Percentiles rank a stretch among this genome's conserved stretches.
These are phyloP conservation scores for Varanus salvator DNA, from an alignment of 2,113 vertebrate species.

Conservation along the genomic window DNA sequence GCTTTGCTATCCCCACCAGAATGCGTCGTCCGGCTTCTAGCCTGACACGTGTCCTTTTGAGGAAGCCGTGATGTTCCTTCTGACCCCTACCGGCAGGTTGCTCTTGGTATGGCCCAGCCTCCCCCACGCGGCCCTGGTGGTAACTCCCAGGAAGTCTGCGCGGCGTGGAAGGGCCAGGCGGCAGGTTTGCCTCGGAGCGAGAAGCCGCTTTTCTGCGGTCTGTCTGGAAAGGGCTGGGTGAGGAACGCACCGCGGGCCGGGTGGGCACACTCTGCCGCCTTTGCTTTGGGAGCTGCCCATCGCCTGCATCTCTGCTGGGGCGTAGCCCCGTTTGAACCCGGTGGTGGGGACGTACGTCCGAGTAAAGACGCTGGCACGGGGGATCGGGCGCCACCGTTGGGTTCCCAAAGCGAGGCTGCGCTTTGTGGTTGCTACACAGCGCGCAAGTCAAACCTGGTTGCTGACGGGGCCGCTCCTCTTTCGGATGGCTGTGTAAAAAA, in stretches of 20 bases:
- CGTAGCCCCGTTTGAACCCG: neutral
- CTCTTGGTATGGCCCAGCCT: slow-evolving; percentile 4
- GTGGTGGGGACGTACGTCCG: neutral
- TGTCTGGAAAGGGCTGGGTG: neutral
- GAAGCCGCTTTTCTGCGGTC: neutral
- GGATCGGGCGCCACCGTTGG: neutral
- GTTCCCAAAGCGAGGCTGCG: neutral
- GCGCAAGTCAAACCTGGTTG: neutral
- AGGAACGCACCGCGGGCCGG: too few species aligned
- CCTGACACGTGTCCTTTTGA: too few species aligned
- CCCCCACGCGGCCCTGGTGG: neutral
- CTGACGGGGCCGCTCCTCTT: neutral
- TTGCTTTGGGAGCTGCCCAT: neutral
- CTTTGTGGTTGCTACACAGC: too few species aligned
- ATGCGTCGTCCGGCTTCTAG: too few species aligned
- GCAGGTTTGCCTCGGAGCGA: neutral
- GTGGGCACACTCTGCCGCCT: neutral
- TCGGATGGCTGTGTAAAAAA: too few species aligned
- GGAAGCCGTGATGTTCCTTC: too few species aligned
- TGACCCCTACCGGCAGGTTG: neutral
- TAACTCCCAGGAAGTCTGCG: neutral
- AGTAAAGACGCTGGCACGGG: neutral
- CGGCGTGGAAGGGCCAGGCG: neutral
- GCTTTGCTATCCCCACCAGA: too few species aligned
- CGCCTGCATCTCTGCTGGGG: neutral